A percentile compares a stretch with the other conserved stretches of the same genome.
phyloP scores from a whole-genome alignment of 2,888 invertebrate genomes.

The Heliothis peltigera region DNA sequence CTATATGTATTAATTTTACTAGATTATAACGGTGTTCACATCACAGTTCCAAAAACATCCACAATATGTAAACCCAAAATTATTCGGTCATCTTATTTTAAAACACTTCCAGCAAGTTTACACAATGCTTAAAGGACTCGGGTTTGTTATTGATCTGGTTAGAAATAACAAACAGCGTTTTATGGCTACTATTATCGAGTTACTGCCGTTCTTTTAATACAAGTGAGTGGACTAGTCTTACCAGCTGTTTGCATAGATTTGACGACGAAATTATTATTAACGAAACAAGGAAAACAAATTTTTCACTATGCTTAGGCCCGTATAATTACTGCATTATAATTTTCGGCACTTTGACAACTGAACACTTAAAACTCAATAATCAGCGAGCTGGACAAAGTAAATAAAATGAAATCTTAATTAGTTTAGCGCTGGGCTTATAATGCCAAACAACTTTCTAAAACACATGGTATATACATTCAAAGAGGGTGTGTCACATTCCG shows the following conservation, averaged over 20 bases:
- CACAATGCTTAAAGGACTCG: slow-evolving; percentile 59
- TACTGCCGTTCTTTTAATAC: slow-evolving; percentile 69
- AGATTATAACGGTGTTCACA: background rate
- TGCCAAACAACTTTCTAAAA: slow-evolving; percentile 11
- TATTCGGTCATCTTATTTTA: slow-evolving; percentile 30
- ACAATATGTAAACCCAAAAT: slow-evolving; percentile 9
- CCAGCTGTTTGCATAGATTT: slow-evolving; percentile 51
- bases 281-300: background rate
- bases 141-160: slow-evolving; percentile 81
- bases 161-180: slow-evolving; percentile 83
- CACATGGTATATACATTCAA: background rate
- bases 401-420: background rate
- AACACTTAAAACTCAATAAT: too few species aligned
- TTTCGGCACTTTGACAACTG: background rate
- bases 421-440: background rate
- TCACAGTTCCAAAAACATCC: background rate
- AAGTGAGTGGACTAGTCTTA: slow-evolving; percentile 55
- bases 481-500: slow-evolving; percentile 5
- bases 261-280: slow-evolving; percentile 19
- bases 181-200: slow-evolving; percentile 80
- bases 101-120: slow-evolving; percentile 57
- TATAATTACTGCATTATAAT: background rate
- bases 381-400: background rate
- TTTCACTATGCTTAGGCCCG: background rate
- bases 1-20: background rate